Conservation (phyloP, 1,140 invertebrate species). For the Anastatus disparis region DNA sequence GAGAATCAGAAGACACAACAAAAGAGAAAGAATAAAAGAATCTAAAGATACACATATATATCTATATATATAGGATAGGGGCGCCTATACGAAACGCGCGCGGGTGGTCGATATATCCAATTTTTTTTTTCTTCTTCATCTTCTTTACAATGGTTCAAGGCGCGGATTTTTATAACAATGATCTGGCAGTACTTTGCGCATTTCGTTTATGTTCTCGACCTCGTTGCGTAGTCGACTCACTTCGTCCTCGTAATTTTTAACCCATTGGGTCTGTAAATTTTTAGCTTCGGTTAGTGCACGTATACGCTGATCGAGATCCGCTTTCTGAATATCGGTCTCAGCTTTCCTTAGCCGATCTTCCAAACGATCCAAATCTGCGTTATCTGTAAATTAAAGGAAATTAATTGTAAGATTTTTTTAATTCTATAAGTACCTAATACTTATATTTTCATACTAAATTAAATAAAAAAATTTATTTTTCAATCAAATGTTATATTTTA, state of each 20-base stretch:
- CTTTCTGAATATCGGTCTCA: slow-evolving; percentile 77
- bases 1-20: neutral
- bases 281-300: slow-evolving; percentile 77
- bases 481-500: too few species aligned
- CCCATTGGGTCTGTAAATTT: slow-evolving; percentile 79
- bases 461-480: too few species aligned
- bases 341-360: slow-evolving; percentile 79
- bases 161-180: slow-evolving; percentile 82
- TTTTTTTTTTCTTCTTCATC: too few species aligned
- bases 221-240: slow-evolving; percentile 78
- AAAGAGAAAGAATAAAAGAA: neutral
- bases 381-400: too few species aligned
- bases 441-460: too few species aligned
- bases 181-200: slow-evolving; percentile 82
- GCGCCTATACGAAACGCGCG: too few species aligned
- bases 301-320: slow-evolving; percentile 82
- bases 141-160: slow-evolving; percentile 75
- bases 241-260: slow-evolving; percentile 86
- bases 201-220: slow-evolving; percentile 88
- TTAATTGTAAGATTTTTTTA: neutral
- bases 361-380: slow-evolving; percentile 75
- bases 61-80: too few species aligned
- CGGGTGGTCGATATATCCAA: neutral
- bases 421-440: too few species aligned
- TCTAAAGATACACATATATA: too few species aligned